phyloP scores from a whole-genome alignment of 2,113 vertebrate species.

The Montifringilla adamsi region DNA sequence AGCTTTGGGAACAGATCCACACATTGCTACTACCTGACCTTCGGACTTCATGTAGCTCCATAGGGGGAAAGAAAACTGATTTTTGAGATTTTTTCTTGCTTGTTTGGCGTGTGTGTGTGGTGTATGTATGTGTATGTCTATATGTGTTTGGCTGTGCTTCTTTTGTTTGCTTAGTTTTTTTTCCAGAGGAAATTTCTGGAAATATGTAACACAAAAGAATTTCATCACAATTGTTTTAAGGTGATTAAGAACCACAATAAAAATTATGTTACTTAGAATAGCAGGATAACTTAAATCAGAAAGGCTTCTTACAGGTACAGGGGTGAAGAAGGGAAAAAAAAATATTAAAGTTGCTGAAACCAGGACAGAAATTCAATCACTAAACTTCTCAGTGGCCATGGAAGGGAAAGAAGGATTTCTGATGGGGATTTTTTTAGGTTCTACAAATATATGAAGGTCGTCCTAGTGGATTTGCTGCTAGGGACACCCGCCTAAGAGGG shows the following conservation, averaged over 20 bases:
- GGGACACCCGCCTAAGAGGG: neutral
- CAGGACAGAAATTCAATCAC: neutral
- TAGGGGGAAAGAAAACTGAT: neutral
- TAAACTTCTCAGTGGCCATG: neutral
- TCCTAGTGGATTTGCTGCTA: neutral
- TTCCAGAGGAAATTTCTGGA: neutral
- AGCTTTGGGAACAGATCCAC: neutral
- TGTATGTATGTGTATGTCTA: accelerated
- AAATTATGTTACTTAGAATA: neutral
- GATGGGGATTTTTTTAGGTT: neutral
- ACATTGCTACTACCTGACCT: neutral
- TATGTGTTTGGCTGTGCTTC: neutral
- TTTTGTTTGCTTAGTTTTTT: neutral
- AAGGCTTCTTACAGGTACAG: neutral
- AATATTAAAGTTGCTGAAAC: neutral
- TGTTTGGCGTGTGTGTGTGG: neutral
- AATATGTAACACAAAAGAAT: neutral
- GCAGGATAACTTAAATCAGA: neutral
- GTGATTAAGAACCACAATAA: neutral
- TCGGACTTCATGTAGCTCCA: neutral
- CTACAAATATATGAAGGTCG: neutral
- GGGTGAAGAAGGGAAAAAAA: neutral
- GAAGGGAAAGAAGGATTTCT: neutral
- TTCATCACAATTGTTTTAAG: neutral
- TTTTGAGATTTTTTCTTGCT: neutral